These are phyloP conservation scores for Rhagoletis pomonella DNA, from an alignment of 1,140 invertebrate genomes.

Conservation along the genomic window DNA sequence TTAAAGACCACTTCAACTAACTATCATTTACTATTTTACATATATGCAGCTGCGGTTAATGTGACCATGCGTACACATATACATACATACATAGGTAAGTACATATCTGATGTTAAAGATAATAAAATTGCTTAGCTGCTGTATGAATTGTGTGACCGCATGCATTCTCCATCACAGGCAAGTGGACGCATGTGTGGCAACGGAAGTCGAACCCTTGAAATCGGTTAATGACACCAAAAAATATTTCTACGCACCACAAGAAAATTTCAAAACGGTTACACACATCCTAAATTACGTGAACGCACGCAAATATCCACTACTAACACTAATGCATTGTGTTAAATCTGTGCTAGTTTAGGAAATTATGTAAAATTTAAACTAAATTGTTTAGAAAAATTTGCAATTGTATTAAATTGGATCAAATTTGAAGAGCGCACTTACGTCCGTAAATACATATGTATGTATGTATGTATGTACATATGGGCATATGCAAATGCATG, in stretches of 20 bases:
- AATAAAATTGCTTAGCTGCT: background rate
- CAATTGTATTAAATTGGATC: constrained; percentile 33
- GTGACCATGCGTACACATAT: background rate
- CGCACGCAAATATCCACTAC: background rate
- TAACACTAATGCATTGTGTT: background rate
- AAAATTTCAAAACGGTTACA: background rate
- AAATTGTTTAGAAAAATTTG: constrained; percentile 13
- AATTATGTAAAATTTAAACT: background rate
- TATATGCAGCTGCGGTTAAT: background rate
- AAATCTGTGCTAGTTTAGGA: constrained; percentile 30
- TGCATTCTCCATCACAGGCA: background rate
- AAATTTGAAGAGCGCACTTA: constrained; percentile 6
- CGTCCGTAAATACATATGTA: background rate
- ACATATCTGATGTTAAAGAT: background rate
- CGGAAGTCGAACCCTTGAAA: constrained; percentile 39
- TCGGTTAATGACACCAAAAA: constrained; percentile 14
- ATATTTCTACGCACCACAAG: constrained; percentile 40
- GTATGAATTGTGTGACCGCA: background rate
- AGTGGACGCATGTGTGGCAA: background rate
- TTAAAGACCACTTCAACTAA: too few relatives aligned
- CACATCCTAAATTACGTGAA: constrained; percentile 13
- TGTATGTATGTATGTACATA: background rate
- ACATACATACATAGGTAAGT: background rate
- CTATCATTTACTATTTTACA: background rate
- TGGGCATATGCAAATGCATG: too few relatives aligned